Evolutionary conservation across 2,113 vertebrate species (phyloP), one percentile per base, ranked within the genome.

Genomic region (Cromileptes altivelis): DNA sequence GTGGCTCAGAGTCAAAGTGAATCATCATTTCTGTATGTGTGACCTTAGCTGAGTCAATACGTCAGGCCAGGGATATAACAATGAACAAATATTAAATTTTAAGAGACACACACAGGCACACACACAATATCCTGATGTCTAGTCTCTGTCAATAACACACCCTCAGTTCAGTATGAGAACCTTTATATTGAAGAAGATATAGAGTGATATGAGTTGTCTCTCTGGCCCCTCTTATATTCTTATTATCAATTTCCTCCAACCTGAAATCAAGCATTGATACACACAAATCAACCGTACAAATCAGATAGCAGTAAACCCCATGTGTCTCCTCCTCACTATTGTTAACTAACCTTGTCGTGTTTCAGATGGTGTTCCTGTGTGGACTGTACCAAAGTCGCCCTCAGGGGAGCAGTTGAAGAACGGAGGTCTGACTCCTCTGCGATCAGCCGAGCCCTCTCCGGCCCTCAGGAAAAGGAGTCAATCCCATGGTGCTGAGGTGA

Each of bases 331-430:
- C 11, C 13, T 45, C 69, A 3, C 30, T 47, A 49, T 68, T 47
- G 40, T 63, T 42, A 42, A 55, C 19, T 49, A 3, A 42, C 60
- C 33, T 55, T 87, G 55, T 84, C 92, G 42, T 95, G 86, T 94
- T 96, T 90, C 94, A 99, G 98, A 99, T 92, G 96, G 90, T 95
- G 94, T 95, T 91, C 95, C 97, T 91, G 96, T 96, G 93, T 99
- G 98, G 97, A 96, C 95, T 63, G 96, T 96, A 72, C 95, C 97
- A 93, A 97, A 97, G 94, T 98, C 97, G 0, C 96, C 96, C 81
- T 97, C 97, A 52, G 92, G 94, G 88, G 97, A 97, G 73, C 95
- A 94, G 84, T 90, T 97, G 94, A 98, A 96, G 94, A 98, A 97
- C 0, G 96, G 96, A 81, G 95, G 95, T 49, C 90, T 96, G 87